Evolutionary conservation across 2,888 invertebrate genomes (phyloP), one percentile per base, ranked within the genome.

Genomic region (Pristionchus arcanus): DNA sequence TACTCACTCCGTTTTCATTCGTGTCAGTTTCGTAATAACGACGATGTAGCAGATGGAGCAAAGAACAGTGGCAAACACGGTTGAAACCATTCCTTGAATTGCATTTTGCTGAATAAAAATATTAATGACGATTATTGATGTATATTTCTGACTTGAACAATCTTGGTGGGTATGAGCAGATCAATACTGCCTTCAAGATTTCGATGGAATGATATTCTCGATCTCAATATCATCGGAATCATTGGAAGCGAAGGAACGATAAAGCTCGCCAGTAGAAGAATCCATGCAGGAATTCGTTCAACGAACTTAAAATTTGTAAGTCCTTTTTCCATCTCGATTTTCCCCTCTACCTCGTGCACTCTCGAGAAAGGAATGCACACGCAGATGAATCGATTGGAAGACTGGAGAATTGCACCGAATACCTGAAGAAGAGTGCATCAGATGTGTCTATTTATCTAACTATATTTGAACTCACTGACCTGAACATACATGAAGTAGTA

Each of bases 401-500:
- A 71, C 71, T 71, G 71, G 0, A 71, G 71, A 34, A 71, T 31
- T 2, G 7, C 71, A 34, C 71, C 71, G 71, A 71, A 71, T 16
- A 71, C 71, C 71, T 34, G 1, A 66, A 34, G n/a, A 66, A n/a
- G 25, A 28, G 7, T 66, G 11, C n/a, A n/a, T n/a, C n/a, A n/a
- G n/a, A n/a, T n/a, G n/a, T n/a, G n/a, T n/a, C 68, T 31, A 34
- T 19, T 19, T 2, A 37, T 2, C 19, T 19, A 19, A 15, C 3
- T 71, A 3, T 11, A 7, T 2, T 31, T 71, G 28, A 34, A 31
- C 31, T 71, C 21, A 59, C 71, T 71, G 28, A 34, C 71, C 71
- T 71, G 71, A 1, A 71, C 34, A 34, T 71, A 71, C 71, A 71
- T 71, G 34, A 71, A 71, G 34, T 71, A 71, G 71, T 34, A 71